Base-by-base conservation (phyloP, 2,888 invertebrate genomes). In the Unio pictorum region DNA sequence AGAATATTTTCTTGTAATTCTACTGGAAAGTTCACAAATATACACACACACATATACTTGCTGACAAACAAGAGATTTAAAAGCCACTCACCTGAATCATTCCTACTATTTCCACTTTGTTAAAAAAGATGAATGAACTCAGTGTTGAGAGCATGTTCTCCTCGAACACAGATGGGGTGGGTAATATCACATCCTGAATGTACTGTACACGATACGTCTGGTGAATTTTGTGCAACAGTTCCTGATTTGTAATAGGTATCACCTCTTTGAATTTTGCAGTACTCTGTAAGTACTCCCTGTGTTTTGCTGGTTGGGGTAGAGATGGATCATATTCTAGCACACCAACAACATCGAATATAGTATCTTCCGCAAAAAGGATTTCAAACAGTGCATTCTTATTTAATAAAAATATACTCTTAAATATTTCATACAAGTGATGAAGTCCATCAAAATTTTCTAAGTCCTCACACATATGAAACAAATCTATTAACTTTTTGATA, bases 181-280 rank as follows among this genome's bases (percentile, higher is more conserved):
- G 99, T 89, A 99, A 92, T 86, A 99, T 99, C 85, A 99, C 98
- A 91, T 99, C 99, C 84, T 93, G 92, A 87, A 99, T 98, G 91
- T 99, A 99, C 92, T 99, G 99, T 88, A 99, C 98, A 90, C 99
- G 94, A 92, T 98, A 99, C 69, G 99, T 99, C 92, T 99, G 99
- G 92, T 99, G 99, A 84, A 99, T 99, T 93, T 99, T 99, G 69
- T 96, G 95, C 84, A 97, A 92, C 81, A 99, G 93, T 91, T 99
- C 99, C 78, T 93, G 93, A 91, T 98, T 98, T 88, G 95, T 94
- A 75, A 99, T 98, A 71, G 98, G 97, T 87, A 99, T 95, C 69
- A 93, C 92, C 88, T 93, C 91, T 71, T 90, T 89, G 79, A 91
- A 90, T 82, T 90, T 95, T 30, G 98, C 97, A 91, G 96, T 93